Percentiles rank a stretch among this genome's conserved stretches.
Evolutionary conservation across 2,797 vertebrate species (phyloP).

Genomic region (Allobates femoralis): DNA sequence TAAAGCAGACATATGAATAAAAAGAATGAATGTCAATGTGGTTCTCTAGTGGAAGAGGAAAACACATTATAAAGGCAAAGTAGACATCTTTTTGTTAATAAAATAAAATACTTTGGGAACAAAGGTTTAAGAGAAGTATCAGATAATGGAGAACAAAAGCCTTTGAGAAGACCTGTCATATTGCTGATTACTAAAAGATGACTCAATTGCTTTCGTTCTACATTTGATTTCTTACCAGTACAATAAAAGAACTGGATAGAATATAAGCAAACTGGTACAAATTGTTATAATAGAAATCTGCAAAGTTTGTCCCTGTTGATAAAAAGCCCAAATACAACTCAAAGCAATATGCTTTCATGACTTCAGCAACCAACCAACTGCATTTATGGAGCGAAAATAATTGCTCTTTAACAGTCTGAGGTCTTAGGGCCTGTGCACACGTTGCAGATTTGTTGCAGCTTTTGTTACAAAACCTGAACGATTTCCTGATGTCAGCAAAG

Average conservation of each 20-base stretch:
- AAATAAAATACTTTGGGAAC: constrained; percentile 29
- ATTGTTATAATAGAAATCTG: background rate
- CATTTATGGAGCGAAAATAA: background rate
- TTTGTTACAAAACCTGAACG: too few species aligned
- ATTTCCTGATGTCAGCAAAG: too few species aligned
- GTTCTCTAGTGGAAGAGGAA: constrained; percentile 17
- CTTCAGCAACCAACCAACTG: background rate
- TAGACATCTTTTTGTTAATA: constrained; percentile 29
- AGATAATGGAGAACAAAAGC: constrained; percentile 8
- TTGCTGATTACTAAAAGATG: constrained; percentile 10
- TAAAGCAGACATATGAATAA: constrained; percentile 38
- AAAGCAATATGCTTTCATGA: background rate
- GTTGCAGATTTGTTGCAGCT: too few species aligned
- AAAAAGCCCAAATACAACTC: background rate
- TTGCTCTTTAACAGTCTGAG: background rate
- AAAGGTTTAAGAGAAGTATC: constrained; percentile 14
- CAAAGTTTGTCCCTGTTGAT: background rate
- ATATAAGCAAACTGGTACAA: background rate
- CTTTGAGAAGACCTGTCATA: background rate
- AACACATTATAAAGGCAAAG: constrained; percentile 32
- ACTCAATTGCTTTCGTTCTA: constrained; percentile 16
- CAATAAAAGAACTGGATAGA: background rate
- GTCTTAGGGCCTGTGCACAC: too few species aligned
- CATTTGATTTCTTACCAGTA: background rate
- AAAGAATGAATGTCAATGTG: constrained; percentile 28